These are phyloP conservation scores for Camponotus fellah DNA, from an alignment of 2,888 invertebrate genomes.

Conservation along the genomic window DNA sequence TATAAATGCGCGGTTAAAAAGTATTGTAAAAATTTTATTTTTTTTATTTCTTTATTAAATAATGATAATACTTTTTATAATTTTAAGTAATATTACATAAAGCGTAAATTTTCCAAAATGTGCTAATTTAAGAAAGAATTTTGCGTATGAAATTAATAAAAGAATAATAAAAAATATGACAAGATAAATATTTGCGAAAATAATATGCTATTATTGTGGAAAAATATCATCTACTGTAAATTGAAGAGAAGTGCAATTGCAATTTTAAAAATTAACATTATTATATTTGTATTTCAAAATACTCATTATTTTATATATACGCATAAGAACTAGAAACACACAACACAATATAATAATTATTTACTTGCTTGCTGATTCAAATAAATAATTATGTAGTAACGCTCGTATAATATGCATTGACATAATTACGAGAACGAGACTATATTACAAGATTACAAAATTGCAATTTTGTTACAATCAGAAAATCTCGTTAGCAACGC, in stretches of 20 bases:
- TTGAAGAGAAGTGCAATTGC: too few species aligned
- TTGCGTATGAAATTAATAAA: not conserved
- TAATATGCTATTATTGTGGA: not conserved
- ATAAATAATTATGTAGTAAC: not conserved
- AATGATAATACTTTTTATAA: not conserved
- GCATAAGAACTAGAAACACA: not conserved
- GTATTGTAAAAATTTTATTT: not conserved
- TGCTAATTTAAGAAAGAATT: not conserved
- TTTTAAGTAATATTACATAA: not conserved
- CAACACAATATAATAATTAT: not conserved
- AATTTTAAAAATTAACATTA: not conserved
- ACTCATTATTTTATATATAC: too few species aligned
- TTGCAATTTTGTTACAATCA: constrained; percentile 19
- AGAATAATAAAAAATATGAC: not conserved
- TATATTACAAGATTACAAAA: not conserved
- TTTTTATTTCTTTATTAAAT: not conserved
- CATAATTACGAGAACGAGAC: constrained; percentile 5
- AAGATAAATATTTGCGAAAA: not conserved
- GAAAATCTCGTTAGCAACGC: not conserved
- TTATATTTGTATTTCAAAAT: not conserved
- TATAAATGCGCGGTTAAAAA: not conserved
- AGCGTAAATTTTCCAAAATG: not conserved
- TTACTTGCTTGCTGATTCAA: not conserved
- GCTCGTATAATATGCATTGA: not conserved
- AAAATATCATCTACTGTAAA: not conserved